Conservation (phyloP, 2,113 vertebrate species). For the Poeciliopsis occidentalis region DNA sequence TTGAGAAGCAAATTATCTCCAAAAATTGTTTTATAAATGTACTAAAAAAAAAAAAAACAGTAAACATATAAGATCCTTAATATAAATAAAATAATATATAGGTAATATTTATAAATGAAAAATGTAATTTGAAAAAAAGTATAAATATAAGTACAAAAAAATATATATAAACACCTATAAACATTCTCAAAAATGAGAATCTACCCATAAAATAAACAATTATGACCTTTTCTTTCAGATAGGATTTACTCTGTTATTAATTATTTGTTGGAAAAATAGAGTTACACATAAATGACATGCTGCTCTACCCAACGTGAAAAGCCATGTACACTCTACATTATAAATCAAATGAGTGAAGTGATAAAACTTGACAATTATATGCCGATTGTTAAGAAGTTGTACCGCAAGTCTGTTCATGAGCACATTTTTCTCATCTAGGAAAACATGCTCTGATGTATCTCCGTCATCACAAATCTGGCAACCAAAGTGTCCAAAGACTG, state of each 20-base stretch:
- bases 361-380: not conserved
- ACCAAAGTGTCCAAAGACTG: not conserved
- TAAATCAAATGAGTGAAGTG: not conserved
- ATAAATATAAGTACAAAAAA: too few species aligned
- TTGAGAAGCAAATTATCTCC: too few species aligned
- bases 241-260: constrained; percentile 4
- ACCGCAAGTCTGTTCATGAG: not conserved
- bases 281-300: not conserved
- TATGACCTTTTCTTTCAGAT: constrained; percentile 13
- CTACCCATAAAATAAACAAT: not conserved
- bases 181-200: not conserved
- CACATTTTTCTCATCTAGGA: not conserved
- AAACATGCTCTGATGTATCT: not conserved
- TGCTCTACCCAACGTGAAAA: constrained; percentile 34
- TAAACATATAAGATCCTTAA: too few species aligned
- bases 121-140: too few species aligned
- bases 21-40: too few species aligned
- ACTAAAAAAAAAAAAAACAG: too few species aligned
- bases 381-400: not conserved
- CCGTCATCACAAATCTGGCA: not conserved
- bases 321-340: constrained; percentile 39
- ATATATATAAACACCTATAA: too few species aligned
- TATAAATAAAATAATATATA: too few species aligned
- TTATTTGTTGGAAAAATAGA: constrained; percentile 10
- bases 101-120: too few species aligned